These are phyloP conservation scores for Periparus ater DNA, from an alignment of 2,797 vertebrate genomes.

Conservation along the genomic window DNA sequence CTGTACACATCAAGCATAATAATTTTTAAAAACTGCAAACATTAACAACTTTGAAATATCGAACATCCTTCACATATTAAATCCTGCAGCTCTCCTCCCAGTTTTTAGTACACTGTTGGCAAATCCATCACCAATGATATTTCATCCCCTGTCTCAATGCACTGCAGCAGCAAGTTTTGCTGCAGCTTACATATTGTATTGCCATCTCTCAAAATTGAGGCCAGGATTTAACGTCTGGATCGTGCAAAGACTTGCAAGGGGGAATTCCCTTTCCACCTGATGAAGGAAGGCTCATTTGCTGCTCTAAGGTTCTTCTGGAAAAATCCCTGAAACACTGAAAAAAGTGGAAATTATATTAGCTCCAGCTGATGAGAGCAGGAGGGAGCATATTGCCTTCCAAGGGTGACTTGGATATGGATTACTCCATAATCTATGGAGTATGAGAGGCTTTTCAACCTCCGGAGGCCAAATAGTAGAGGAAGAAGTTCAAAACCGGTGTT, in stretches of 20 bases:
- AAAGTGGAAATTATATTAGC: background rate
- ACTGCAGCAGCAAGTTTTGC: background rate
- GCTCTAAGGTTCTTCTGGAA: background rate
- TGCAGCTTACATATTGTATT: background rate
- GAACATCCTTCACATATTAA: background rate
- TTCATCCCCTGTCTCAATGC: background rate
- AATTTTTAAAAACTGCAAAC: background rate
- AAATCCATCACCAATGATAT: background rate
- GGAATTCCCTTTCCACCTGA: background rate
- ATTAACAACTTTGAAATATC: conserved; percentile 26
- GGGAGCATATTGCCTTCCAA: background rate
- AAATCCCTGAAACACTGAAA: background rate
- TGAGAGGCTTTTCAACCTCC: background rate
- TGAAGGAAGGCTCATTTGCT: background rate
- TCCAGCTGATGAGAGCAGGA: background rate
- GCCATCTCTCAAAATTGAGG: background rate
- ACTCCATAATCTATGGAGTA: too few species aligned
- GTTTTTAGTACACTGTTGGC: background rate
- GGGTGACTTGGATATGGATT: too few species aligned
- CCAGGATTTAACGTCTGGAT: background rate
- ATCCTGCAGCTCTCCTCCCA: background rate
- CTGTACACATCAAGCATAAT: background rate
- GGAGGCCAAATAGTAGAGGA: background rate
- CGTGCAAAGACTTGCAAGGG: background rate
- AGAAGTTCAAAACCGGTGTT: background rate